phyloP scores from a whole-genome alignment of 1,140 invertebrate genomes.

The Drosophila trapezifrons region DNA sequence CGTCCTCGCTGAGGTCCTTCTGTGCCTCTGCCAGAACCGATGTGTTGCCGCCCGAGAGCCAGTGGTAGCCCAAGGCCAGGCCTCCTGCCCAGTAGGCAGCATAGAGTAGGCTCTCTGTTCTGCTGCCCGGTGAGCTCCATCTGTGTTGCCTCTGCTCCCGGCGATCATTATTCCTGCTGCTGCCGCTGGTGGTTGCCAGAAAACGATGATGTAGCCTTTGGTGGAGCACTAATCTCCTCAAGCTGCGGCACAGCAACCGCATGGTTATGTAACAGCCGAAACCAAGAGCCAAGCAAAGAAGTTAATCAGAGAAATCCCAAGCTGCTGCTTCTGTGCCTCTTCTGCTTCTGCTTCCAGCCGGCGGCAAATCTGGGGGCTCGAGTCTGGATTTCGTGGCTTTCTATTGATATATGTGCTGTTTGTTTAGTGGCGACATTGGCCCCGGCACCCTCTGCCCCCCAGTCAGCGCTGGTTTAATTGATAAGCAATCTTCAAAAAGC shows the following conservation, averaged over 20 bases:
- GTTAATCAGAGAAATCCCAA: conserved; percentile 5
- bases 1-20: not conserved
- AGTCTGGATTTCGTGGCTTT: conserved; percentile 6
- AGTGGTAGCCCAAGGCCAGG: conserved; percentile 27
- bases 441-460: conserved; percentile 28
- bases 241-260: conserved; percentile 42
- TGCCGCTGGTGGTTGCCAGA: not conserved
- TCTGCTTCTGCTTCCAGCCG: not conserved
- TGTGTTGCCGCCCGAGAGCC: conserved; percentile 4
- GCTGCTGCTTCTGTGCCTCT: not conserved
- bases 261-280: conserved; percentile 36
- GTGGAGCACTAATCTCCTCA: not conserved
- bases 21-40: conserved; percentile 5
- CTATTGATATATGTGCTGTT: conserved; percentile 10
- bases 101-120: conserved; percentile 9
- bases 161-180: not conserved
- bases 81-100: conserved; percentile 27
- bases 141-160: not conserved
- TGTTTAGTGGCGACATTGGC: conserved; percentile 28
- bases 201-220: conserved; percentile 1
- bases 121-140: conserved; percentile 10
- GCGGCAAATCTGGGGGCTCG: not conserved
- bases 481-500: conserved; percentile 22
- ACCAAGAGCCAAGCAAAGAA: not conserved
- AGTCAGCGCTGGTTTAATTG: conserved; percentile 13